These are phyloP conservation scores for Empidonax traillii DNA, from an alignment of 2,113 vertebrate genomes.

Conservation along the genomic window DNA sequence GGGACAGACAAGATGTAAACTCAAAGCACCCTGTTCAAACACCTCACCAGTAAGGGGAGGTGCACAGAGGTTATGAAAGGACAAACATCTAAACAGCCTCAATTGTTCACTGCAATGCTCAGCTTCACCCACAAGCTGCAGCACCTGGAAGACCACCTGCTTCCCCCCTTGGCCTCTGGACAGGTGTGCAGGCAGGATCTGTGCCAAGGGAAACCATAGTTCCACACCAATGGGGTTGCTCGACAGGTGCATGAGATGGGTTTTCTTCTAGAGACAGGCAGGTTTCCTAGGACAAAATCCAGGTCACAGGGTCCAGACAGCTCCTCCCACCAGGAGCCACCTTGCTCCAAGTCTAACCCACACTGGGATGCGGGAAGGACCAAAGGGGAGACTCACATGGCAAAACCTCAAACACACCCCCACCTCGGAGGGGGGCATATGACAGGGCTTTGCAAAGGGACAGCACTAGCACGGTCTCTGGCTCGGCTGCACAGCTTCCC, in stretches of 20 bases:
- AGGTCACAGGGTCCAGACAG: background rate
- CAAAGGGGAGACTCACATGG: rapidly evolving
- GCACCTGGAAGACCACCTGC: background rate
- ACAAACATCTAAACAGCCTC: background rate
- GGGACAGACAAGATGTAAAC: rapidly evolving
- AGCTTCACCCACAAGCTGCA: background rate
- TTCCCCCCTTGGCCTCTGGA: rapidly evolving
- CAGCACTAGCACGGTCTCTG: rapidly evolving
- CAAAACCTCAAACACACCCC: background rate
- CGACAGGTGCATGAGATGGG: rapidly evolving
- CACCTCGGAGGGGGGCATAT: rapidly evolving
- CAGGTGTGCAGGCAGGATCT: background rate
- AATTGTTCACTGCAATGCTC: rapidly evolving
- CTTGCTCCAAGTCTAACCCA: rapidly evolving
- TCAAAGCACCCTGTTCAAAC: background rate
- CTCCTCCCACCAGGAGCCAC: background rate
- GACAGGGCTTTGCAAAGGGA: background rate
- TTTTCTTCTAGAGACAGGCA: background rate
- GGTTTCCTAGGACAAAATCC: background rate
- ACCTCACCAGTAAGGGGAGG: too few relatives aligned
- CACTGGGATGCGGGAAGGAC: rapidly evolving
- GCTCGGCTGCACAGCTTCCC: background rate
- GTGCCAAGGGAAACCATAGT: rapidly evolving
- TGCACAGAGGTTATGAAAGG: background rate
- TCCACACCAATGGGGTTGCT: rapidly evolving